Evolutionary conservation across 2,113 vertebrate species (phyloP).

Genomic region (Trogon melanurus): DNA sequence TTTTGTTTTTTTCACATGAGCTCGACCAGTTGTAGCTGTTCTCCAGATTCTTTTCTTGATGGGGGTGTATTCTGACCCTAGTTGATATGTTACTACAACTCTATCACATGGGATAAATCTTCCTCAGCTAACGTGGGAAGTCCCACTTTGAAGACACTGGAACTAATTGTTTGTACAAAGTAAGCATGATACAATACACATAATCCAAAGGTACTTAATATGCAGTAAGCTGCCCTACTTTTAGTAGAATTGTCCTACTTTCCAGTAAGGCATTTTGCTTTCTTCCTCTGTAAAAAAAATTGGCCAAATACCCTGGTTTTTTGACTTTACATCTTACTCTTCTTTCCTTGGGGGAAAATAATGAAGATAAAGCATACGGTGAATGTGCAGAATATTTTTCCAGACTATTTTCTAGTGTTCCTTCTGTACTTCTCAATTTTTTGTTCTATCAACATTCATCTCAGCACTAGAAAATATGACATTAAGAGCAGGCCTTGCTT

Average conservation of each 20-base stretch:
- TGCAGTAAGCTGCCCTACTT: slow-evolving; percentile 37
- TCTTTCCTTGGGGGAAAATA: not conserved
- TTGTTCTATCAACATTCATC: not conserved
- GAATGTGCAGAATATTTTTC: not conserved
- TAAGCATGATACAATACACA: not conserved
- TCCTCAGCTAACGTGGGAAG: not conserved
- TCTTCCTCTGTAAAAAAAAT: not conserved
- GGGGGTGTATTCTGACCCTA: not conserved
- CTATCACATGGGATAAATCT: not conserved
- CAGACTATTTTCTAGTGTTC: not conserved
- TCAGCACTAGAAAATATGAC: not conserved
- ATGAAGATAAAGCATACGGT: not conserved
- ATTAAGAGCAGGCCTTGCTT: not conserved
- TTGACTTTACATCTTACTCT: not conserved
- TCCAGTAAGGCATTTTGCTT: slow-evolving; percentile 3
- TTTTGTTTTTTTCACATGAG: not conserved
- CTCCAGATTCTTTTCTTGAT: not conserved
- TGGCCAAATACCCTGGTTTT: not conserved
- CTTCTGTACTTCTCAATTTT: not conserved
- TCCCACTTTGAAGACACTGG: not conserved
- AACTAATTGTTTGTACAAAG: not conserved
- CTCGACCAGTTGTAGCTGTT: not conserved
- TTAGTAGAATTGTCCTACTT: slow-evolving; percentile 11
- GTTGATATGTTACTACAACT: not conserved
- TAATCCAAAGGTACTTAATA: slow-evolving; percentile 26